Evolutionary conservation across 2,888 invertebrate genomes (phyloP).

Genomic region (Xestia ashworthii): DNA sequence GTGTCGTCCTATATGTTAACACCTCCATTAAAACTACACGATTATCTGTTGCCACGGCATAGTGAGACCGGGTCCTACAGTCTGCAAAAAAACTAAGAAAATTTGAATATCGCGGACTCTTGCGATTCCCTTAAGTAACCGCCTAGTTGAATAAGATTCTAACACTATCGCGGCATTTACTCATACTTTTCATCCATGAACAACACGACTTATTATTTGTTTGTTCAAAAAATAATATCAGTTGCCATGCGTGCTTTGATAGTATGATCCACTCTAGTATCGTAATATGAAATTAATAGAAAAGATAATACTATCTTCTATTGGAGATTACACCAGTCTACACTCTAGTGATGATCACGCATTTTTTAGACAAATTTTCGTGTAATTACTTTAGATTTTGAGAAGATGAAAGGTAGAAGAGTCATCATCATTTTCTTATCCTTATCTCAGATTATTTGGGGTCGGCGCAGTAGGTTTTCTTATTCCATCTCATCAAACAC

Average conservation of each 20-base stretch:
- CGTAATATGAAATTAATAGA: conserved; percentile 4
- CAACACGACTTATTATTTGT: not conserved
- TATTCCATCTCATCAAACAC: too few relatives aligned
- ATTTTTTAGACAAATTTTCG: not conserved
- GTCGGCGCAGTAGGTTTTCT: too few relatives aligned
- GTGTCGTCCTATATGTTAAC: too few relatives aligned
- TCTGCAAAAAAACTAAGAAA: too few relatives aligned
- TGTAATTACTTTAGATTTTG: not conserved
- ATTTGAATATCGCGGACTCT: too few relatives aligned
- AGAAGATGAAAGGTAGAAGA: too few relatives aligned
- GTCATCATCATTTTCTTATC: too few relatives aligned
- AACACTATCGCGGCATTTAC: not conserved
- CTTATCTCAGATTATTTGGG: too few relatives aligned
- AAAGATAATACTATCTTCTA: not conserved
- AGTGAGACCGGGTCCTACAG: too few relatives aligned
- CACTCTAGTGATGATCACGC: not conserved
- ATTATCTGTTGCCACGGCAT: too few relatives aligned
- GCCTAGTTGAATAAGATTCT: not conserved
- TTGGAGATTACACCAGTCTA: not conserved
- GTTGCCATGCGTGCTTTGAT: not conserved
- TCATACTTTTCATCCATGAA: not conserved
- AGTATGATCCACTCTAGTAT: not conserved
- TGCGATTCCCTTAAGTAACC: not conserved
- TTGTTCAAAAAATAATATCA: not conserved
- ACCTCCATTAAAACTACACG: too few relatives aligned